A percentile compares a stretch with the other conserved stretches of the same genome.
Conservation (phyloP, 2,113 vertebrate genomes). For the Mesocricetus auratus region DNA sequence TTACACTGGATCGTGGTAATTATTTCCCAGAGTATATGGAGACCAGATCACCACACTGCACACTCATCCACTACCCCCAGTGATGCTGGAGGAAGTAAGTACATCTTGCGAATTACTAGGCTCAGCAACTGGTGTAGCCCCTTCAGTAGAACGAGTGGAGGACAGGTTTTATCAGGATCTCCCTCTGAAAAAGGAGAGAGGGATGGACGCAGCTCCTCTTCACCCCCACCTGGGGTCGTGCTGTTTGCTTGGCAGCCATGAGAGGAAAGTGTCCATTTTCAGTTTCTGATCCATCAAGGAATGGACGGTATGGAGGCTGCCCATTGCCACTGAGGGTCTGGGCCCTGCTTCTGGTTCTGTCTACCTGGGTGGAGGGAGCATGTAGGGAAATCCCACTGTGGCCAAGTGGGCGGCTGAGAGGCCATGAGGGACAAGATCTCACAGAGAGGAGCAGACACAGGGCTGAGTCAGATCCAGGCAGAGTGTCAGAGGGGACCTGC, state of each 20-base stretch:
- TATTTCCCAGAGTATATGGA: neutral
- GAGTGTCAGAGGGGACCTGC: neutral
- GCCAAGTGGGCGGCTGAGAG: rapidly evolving
- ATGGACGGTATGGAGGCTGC: neutral
- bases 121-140: neutral
- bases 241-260: neutral
- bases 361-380: neutral
- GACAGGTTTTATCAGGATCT: neutral
- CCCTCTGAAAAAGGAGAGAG: neutral
- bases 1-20: neutral
- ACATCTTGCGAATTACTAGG: neutral
- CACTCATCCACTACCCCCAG: neutral
- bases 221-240: neutral
- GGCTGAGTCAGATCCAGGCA: neutral
- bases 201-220: rapidly evolving
- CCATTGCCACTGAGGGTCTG: neutral
- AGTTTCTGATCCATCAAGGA: neutral
- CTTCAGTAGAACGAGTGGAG: neutral
- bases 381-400: neutral
- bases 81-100: neutral
- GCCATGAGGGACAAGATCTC: neutral
- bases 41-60: neutral
- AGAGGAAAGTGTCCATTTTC: neutral
- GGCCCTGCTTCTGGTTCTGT: rapidly evolving
- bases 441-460: rapidly evolving